phyloP scores from a whole-genome alignment of 2,797 vertebrate genomes.

The Pseudochirops corinnae region DNA sequence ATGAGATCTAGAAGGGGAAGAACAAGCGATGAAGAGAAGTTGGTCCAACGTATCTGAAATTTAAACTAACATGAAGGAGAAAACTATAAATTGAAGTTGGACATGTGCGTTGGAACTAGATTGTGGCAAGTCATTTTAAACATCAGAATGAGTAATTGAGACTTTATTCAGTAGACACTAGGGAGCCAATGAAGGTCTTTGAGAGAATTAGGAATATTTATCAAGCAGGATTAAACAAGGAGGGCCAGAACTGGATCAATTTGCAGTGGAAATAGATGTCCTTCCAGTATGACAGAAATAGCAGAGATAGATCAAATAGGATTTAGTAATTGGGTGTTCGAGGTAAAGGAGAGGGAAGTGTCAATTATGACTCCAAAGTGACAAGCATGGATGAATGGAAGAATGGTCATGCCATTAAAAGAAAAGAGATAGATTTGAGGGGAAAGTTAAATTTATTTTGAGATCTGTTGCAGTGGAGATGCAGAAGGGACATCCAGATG shows the following conservation, averaged over 20 bases:
- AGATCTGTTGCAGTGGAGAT: background rate
- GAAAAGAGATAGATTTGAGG: background rate
- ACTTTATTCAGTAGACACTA: background rate
- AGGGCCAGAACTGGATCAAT: background rate
- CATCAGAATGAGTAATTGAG: background rate
- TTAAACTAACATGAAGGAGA: background rate
- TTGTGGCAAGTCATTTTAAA: background rate
- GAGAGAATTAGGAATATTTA: background rate
- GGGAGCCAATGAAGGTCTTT: background rate
- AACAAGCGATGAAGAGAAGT: background rate
- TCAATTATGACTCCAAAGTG: background rate
- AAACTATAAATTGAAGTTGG: background rate
- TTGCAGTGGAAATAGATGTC: background rate
- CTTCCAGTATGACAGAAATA: background rate
- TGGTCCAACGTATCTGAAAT: background rate
- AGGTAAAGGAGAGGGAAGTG: background rate
- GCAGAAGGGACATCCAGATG: background rate
- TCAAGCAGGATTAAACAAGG: background rate
- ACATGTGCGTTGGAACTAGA: background rate
- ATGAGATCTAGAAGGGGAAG: background rate
- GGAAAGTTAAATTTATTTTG: background rate
- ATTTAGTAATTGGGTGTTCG: background rate
- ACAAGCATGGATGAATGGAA: background rate
- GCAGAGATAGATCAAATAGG: background rate
- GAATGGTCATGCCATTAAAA: background rate